A percentile compares a stretch with the other conserved stretches of the same genome.
These are phyloP conservation scores for Polypterus bichir DNA, from an alignment of 2,113 vertebrate species.

Conservation along the genomic window DNA sequence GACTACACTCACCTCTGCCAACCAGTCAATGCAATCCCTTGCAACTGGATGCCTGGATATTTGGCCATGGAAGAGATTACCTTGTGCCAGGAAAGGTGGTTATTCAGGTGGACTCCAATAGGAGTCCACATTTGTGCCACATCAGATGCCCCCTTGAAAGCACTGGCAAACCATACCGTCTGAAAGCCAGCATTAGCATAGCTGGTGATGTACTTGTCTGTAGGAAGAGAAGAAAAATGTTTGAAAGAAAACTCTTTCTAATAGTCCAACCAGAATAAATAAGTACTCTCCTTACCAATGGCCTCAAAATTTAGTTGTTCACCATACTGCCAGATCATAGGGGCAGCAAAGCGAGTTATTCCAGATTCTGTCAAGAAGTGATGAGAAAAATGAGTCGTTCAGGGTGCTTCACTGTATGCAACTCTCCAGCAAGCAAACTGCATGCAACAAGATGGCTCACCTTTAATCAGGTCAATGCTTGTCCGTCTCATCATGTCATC, in stretches of 20 bases:
- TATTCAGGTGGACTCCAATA: constrained; percentile 42
- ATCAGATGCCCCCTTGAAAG: constrained; percentile 58
- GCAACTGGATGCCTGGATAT: constrained; percentile 32
- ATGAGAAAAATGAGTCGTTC: not conserved
- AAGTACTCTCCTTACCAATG: constrained; percentile 18
- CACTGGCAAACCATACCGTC: constrained; percentile 53
- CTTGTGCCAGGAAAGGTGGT: constrained; percentile 54
- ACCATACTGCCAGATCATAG: constrained; percentile 31
- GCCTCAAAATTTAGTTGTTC: constrained; percentile 14
- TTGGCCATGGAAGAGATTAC: constrained; percentile 35
- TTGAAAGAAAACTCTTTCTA: not conserved
- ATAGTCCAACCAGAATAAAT: too few relatives aligned
- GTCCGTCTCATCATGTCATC: constrained; percentile 51
- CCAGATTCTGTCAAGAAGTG: constrained; percentile 22
- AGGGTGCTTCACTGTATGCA: not conserved
- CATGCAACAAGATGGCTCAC: constrained; percentile 22
- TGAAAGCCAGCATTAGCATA: constrained; percentile 46
- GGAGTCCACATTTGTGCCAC: constrained; percentile 42
- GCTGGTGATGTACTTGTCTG: constrained; percentile 40
- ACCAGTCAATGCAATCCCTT: constrained; percentile 50
- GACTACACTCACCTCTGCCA: constrained; percentile 53
- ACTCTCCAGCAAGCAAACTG: not conserved
- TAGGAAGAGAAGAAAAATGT: not conserved
- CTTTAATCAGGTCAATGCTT: constrained; percentile 29
- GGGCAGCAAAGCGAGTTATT: constrained; percentile 20